Percentiles rank a stretch among this genome's conserved stretches.
phyloP scores from a whole-genome alignment of 35 echinoderm and acorn worm species.

The Holothuria glaberrima region DNA sequence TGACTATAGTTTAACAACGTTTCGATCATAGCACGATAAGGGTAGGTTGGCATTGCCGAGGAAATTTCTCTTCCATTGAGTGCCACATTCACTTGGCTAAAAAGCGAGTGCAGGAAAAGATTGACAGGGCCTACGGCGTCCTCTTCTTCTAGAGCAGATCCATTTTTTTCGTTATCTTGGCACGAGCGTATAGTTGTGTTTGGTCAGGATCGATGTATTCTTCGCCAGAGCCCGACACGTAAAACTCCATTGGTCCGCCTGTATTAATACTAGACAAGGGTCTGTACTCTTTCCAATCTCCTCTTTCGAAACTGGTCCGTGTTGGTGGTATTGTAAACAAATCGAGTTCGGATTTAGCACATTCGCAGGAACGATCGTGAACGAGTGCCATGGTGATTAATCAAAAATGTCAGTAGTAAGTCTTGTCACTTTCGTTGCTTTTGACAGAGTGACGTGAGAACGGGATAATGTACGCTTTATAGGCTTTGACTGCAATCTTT shows the following conservation, averaged over 20 bases:
- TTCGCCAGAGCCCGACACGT: conserved; percentile 47
- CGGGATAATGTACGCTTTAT: background rate
- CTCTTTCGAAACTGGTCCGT: conserved; percentile 38
- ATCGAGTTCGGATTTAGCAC: conserved; percentile 58
- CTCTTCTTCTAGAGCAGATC: conserved; percentile 2
- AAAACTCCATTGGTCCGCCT: conserved; percentile 53
- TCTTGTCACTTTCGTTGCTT: background rate
- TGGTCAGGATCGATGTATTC: conserved; percentile 61
- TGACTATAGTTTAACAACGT: background rate
- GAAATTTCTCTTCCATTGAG: background rate
- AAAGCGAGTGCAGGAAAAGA: background rate
- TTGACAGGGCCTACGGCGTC: too few relatives aligned
- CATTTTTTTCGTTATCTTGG: conserved; percentile 37
- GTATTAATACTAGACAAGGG: conserved; percentile 52
- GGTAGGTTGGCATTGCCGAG: background rate
- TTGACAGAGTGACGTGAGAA: background rate
- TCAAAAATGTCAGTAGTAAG: conserved; percentile 16
- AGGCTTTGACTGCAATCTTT: background rate
- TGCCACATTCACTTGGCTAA: background rate
- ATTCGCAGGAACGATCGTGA: conserved; percentile 42
- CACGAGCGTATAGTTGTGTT: conserved; percentile 24
- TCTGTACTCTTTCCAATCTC: conserved; percentile 58
- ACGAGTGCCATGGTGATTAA: conserved; percentile 42
- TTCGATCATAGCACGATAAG: background rate
- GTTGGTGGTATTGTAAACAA: conserved; percentile 61